Evolutionary conservation across 2,797 vertebrate genomes (phyloP).

Genomic region (Leontocebus nigricollis): DNA sequence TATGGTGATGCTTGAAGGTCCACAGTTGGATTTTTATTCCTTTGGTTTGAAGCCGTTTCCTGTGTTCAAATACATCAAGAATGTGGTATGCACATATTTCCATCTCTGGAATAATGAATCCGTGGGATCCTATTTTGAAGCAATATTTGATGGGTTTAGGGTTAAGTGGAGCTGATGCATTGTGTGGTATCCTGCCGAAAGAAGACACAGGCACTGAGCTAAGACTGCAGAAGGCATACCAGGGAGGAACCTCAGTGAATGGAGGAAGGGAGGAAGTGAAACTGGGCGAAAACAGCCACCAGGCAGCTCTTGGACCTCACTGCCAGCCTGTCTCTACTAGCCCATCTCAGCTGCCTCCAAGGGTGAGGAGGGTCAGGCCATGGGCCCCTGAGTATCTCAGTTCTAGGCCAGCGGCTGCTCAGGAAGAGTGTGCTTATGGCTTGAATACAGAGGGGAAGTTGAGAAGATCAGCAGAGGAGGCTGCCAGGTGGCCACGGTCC

Average conservation of each 20-base stretch:
- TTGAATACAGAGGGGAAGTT: not conserved
- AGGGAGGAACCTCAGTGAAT: not conserved
- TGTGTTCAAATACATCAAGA: not conserved
- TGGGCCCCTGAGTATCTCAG: not conserved
- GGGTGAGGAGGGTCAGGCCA: not conserved
- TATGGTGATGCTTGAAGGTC: not conserved
- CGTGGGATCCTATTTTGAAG: not conserved
- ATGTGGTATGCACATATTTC: not conserved
- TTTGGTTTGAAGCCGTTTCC: not conserved
- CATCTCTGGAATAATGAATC: not conserved
- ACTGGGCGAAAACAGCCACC: fast-evolving
- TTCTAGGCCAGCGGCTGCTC: not conserved
- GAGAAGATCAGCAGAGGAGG: not conserved
- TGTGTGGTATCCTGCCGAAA: not conserved
- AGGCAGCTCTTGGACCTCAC: not conserved
- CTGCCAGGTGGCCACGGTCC: not conserved
- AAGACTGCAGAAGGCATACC: not conserved
- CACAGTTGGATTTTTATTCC: not conserved
- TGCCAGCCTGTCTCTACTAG: not conserved
- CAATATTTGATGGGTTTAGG: not conserved
- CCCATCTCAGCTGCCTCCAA: not conserved
- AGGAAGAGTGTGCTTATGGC: no score
- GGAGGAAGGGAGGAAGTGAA: not conserved
- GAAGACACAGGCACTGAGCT: not conserved
- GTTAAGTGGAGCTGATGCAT: not conserved